These are phyloP conservation scores for Nannoperca obscura DNA, from an alignment of 2,797 vertebrate species.

Conservation along the genomic window DNA sequence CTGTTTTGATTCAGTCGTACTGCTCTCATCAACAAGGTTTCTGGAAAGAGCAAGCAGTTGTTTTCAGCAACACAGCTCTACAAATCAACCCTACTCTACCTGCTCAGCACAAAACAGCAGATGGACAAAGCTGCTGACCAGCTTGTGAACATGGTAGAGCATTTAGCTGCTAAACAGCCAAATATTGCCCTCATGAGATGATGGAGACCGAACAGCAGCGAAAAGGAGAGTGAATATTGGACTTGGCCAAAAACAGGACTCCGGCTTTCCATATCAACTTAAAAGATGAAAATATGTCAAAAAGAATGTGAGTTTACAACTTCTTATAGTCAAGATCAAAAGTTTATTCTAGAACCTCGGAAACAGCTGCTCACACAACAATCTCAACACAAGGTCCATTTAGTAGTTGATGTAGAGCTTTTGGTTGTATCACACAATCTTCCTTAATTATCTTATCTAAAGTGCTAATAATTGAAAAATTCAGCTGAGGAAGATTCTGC, in stretches of 20 bases:
- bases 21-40: background rate
- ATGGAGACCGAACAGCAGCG: slow-evolving; percentile 1
- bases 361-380: background rate
- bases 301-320: background rate
- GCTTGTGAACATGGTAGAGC: background rate
- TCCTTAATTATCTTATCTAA: background rate
- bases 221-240: background rate
- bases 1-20: background rate
- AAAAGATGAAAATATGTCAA: background rate
- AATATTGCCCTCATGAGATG: slow-evolving; percentile 10
- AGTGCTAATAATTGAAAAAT: background rate
- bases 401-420: background rate
- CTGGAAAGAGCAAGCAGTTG: background rate
- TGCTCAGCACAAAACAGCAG: background rate
- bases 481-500: background rate
- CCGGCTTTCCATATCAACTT: background rate
- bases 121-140: background rate
- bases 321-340: background rate
- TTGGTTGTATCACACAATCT: background rate
- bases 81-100: background rate
- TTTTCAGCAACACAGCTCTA: background rate
- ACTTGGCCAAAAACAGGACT: background rate
- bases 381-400: background rate
- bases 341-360: background rate
- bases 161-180: slow-evolving; percentile 13